phyloP scores from a whole-genome alignment of 2,113 vertebrate species.

The Synodontis membranacea region DNA sequence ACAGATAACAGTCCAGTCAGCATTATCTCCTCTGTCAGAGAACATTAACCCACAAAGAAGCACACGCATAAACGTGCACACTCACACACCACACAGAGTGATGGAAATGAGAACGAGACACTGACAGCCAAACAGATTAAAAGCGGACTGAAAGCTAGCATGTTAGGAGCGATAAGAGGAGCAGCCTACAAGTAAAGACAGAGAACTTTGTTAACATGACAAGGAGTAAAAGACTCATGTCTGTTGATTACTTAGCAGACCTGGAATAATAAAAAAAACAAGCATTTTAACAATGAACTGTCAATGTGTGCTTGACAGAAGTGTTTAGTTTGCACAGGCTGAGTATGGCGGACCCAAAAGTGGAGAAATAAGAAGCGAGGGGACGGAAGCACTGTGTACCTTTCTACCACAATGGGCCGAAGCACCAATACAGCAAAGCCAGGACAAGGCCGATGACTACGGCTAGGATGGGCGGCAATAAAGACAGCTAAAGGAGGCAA shows the following conservation, averaged over 20 bases:
- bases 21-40: slow-evolving; percentile 25
- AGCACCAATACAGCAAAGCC: slow-evolving; percentile 99
- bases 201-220: slow-evolving; percentile 29
- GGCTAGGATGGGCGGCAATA: slow-evolving; percentile 98
- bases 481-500: slow-evolving; percentile 98
- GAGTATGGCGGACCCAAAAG: slow-evolving; percentile 36
- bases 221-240: background rate
- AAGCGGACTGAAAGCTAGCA: slow-evolving; percentile 28
- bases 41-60: slow-evolving; percentile 37
- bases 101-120: slow-evolving; percentile 17
- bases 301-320: slow-evolving; percentile 12
- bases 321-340: slow-evolving; percentile 40
- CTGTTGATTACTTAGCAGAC: slow-evolving; percentile 15
- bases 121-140: background rate
- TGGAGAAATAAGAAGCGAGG: slow-evolving; percentile 16
- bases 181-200: slow-evolving; percentile 24
- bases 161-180: slow-evolving; percentile 36
- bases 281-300: slow-evolving; percentile 17
- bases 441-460: slow-evolving; percentile 98
- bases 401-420: slow-evolving; percentile 99
- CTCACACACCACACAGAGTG: slow-evolving; percentile 28
- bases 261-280: slow-evolving; percentile 14
- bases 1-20: slow-evolving; percentile 40
- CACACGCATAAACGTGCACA: slow-evolving; percentile 48
- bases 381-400: slow-evolving; percentile 90